These are phyloP conservation scores for Urosaurus nigricauda DNA, from an alignment of 2,797 vertebrate species.

Conservation along the genomic window DNA sequence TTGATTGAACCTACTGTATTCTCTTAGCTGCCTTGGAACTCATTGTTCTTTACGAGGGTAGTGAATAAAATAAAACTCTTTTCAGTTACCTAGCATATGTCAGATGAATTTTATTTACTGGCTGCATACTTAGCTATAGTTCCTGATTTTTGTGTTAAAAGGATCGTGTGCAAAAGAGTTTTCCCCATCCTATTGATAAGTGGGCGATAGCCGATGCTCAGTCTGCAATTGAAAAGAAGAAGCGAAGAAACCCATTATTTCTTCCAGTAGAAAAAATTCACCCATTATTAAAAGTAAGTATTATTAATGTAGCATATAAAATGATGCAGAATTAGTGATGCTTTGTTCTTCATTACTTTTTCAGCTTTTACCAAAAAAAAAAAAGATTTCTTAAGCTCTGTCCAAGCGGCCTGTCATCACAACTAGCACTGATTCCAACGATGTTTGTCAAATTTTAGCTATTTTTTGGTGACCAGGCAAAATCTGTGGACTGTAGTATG, in stretches of 20 bases:
- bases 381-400: conserved; percentile 14
- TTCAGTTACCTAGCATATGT: conserved; percentile 6
- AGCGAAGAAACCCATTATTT: conserved; percentile 92
- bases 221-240: conserved; percentile 95
- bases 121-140: conserved; percentile 58
- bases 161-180: conserved; percentile 96
- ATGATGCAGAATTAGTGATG: background rate
- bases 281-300: conserved; percentile 91
- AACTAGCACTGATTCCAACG: background rate
- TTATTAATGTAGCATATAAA: conserved; percentile 24
- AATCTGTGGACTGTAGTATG: background rate
- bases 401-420: background rate
- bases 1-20: background rate
- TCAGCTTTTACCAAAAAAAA: background rate
- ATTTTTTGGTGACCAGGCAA: background rate
- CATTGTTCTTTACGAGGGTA: background rate
- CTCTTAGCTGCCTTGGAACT: background rate
- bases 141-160: conserved; percentile 71
- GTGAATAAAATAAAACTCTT: background rate
- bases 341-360: background rate
- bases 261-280: conserved; percentile 98
- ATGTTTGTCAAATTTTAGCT: background rate
- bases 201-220: conserved; percentile 97
- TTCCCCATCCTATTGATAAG: conserved; percentile 97
- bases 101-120: background rate